Conservation (phyloP, 2,113 vertebrate genomes). For the Protobothrops flavoviridis region DNA sequence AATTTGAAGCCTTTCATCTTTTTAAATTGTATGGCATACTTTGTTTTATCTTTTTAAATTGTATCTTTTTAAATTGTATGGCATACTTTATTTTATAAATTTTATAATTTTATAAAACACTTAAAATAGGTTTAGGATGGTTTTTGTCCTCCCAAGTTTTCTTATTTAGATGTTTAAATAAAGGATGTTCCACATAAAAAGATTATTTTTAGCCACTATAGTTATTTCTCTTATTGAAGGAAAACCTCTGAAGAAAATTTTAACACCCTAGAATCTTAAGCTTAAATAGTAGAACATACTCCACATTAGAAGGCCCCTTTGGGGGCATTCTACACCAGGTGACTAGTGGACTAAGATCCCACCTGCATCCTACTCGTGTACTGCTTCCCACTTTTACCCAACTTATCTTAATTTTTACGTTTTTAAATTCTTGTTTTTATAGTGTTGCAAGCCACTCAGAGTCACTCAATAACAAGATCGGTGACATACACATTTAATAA, state of each 20-base stretch:
- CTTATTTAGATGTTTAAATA: background rate
- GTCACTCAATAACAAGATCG: background rate
- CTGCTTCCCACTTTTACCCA: background rate
- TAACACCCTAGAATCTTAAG: background rate
- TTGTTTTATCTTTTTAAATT: too few species aligned
- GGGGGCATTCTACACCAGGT: too few species aligned
- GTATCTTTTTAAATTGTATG: background rate
- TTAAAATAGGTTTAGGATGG: too few species aligned
- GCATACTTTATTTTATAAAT: background rate
- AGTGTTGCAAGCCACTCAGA: background rate
- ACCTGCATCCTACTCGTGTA: background rate
- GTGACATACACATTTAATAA: background rate
- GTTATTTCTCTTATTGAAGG: background rate
- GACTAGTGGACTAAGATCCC: background rate
- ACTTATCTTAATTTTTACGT: background rate
- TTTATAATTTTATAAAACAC: too few species aligned
- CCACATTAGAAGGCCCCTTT: background rate
- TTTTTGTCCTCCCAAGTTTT: too few species aligned
- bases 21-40: background rate
- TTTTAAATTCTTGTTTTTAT: background rate
- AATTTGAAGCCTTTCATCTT: background rate
- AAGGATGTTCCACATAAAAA: background rate
- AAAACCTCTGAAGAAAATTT: background rate
- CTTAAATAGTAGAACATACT: background rate
- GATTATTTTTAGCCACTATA: background rate